Evolutionary conservation across 2,888 invertebrate species (phyloP), one percentile per base, ranked within the genome.

Genomic region (Nymphalis polychloros): DNA sequence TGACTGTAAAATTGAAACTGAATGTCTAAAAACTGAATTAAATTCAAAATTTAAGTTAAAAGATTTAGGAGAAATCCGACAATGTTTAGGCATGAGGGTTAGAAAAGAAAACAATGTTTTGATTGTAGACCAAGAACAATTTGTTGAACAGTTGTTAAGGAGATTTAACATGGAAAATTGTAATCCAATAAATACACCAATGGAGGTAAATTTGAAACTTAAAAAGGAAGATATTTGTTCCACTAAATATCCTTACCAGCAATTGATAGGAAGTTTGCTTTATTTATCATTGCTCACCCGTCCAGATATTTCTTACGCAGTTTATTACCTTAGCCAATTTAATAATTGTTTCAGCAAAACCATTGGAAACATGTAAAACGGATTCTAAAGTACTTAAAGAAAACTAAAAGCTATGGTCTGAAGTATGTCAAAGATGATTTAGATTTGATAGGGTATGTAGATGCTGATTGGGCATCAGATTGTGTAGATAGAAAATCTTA

Each of bases 151-250:
- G 35, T 35, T 35, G 35, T 35, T 35, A 35, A 35, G 35, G 35
- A 35, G 35, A 35, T 35, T 35, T 35, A 35, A 35, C 35, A 35
- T 35, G 35, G 35, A 35, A 35, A 35, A 35, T 35, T 35, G 35
- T 35, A 35, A 35, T 35, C 35, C 35, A 35, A 35, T 35, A 35
- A 35, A 35, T 35, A 73, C 73, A 46, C 72, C 68, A n/a, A 73
- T 75, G 64, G 72, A 76, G 31, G n/a, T 19, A 10, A 75, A 75
- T 31, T 72, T 74, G 62, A 63, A 73, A n/a, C 31, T 71, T 41
- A 59, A 69, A 19, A 72, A 72, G 16, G 10, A 23, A 59, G 59
- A 59, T 4, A 50, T 20, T 61, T 47, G 53, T n/a, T 31, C 16
- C 8, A 57, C 13, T 35, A n/a, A 57, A 19, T 41, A 41, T 19